A percentile compares a stretch with the other conserved stretches of the same genome.
phyloP scores from a whole-genome alignment of 2,797 vertebrate species.

The Lithobates pipiens region DNA sequence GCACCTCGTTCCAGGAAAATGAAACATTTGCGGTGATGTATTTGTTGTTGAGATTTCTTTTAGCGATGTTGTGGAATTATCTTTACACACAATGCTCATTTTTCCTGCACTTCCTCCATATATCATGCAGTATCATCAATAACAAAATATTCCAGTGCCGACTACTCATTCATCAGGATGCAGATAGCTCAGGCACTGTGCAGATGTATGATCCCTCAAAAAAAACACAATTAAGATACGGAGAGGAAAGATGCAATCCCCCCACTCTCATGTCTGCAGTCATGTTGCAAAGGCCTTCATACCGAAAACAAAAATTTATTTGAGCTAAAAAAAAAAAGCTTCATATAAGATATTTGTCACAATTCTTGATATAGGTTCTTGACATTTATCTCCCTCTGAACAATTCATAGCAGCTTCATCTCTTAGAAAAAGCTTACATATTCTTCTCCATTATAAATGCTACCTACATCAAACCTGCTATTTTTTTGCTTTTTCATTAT shows the following conservation, averaged over 20 bases:
- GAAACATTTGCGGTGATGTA: slow-evolving; percentile 21
- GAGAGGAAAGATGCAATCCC: not conserved
- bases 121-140: slow-evolving; percentile 43
- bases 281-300: not conserved
- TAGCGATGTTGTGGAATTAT: slow-evolving; percentile 10
- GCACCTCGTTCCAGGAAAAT: slow-evolving; percentile 18
- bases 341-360: too few species aligned
- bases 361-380: too few species aligned
- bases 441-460: not conserved
- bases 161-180: slow-evolving; percentile 27
- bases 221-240: slow-evolving; percentile 29
- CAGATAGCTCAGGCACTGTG: not conserved
- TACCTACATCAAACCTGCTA: not conserved
- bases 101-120: slow-evolving; percentile 25
- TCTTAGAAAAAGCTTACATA: not conserved
- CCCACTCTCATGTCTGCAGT: not conserved
- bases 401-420: too few species aligned
- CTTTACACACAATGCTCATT: slow-evolving; percentile 25
- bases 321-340: not conserved
- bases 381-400: too few species aligned
- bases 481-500: too few species aligned
- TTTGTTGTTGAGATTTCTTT: slow-evolving; percentile 3
- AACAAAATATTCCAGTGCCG: slow-evolving; percentile 32
- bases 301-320: not conserved
- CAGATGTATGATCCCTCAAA: slow-evolving; percentile 15